phyloP scores from a whole-genome alignment of 2,113 vertebrate genomes.

The Eulacestoma nigropectus region DNA sequence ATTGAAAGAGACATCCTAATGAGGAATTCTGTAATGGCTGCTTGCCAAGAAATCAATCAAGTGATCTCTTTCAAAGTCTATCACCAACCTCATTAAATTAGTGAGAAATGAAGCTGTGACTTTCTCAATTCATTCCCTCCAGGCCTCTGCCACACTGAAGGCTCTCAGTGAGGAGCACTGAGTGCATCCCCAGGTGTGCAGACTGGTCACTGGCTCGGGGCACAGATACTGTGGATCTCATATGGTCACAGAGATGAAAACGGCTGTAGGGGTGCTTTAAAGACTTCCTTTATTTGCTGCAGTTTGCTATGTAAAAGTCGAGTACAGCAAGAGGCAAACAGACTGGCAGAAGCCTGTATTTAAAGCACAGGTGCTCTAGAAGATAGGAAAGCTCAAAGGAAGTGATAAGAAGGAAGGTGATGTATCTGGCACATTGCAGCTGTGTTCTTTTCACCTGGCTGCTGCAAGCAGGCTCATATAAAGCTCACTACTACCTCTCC shows the following conservation, averaged over 20 bases:
- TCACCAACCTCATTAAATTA: conserved; percentile 49
- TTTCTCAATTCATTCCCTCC: conserved; percentile 1
- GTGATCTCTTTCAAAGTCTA: conserved; percentile 8
- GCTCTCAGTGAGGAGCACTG: neutral
- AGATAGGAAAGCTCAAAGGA: neutral
- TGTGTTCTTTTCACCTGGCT: neutral
- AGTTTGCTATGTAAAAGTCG: neutral
- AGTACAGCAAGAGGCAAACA: neutral
- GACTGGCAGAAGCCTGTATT: neutral
- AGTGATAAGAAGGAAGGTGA: neutral
- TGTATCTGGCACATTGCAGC: neutral
- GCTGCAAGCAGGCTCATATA: neutral
- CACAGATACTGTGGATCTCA: neutral
- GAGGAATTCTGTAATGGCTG: conserved; percentile 14
- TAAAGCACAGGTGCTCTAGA: neutral
- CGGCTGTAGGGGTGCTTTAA: neutral
- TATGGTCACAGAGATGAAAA: neutral
- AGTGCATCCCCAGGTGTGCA: neutral
- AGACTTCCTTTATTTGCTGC: neutral
- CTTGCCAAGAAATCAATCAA: conserved; percentile 40
- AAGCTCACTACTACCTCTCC: neutral
- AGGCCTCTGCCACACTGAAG: neutral
- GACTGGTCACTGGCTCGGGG: neutral
- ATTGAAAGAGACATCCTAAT: conserved; percentile 8
- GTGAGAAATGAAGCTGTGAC: conserved; percentile 17